These are phyloP conservation scores for Podotricha telesiphe DNA, from an alignment of 2,888 invertebrate species.

Conservation along the genomic window DNA sequence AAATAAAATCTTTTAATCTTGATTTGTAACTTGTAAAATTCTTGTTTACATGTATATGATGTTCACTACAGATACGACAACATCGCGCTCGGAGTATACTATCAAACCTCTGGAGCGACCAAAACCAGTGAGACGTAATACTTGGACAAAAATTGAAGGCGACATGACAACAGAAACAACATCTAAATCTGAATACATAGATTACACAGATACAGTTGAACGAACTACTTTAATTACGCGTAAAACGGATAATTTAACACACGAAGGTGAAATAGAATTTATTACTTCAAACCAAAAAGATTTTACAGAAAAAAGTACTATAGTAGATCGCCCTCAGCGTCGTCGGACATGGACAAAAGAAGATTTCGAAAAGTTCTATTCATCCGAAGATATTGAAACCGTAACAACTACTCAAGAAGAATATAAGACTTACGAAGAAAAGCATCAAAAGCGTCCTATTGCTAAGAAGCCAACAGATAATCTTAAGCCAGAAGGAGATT, in stretches of 20 bases:
- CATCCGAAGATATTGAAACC: constrained; percentile 80
- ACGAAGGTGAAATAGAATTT: constrained; percentile 87
- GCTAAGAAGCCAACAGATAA: constrained; percentile 84
- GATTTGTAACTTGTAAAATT: too few species aligned
- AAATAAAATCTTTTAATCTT: too few species aligned
- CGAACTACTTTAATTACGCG: constrained; percentile 83
- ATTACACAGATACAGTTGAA: constrained; percentile 84
- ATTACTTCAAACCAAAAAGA: constrained; percentile 86
- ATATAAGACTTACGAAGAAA: constrained; percentile 85
- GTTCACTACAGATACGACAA: constrained; percentile 85
- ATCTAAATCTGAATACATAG: constrained; percentile 86
- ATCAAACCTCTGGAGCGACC: constrained; percentile 86
- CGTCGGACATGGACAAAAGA: constrained; percentile 89
- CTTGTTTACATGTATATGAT: constrained; percentile 14
- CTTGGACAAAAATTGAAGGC: constrained; percentile 90
- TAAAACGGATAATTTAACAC: constrained; percentile 86
- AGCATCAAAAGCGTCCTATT: constrained; percentile 73
- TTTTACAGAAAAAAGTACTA: constrained; percentile 83
- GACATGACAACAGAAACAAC: constrained; percentile 89
- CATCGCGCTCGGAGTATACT: constrained; percentile 87
- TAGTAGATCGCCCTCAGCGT: constrained; percentile 83
- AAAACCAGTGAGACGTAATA: constrained; percentile 87
- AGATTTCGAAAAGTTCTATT: constrained; percentile 87
- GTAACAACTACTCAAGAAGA: constrained; percentile 88
- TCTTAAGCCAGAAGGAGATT: constrained; percentile 83